A percentile compares a stretch with the other conserved stretches of the same genome.
These are phyloP conservation scores for Sus cebifrons DNA, from an alignment of 2,797 vertebrate species.

Conservation along the genomic window DNA sequence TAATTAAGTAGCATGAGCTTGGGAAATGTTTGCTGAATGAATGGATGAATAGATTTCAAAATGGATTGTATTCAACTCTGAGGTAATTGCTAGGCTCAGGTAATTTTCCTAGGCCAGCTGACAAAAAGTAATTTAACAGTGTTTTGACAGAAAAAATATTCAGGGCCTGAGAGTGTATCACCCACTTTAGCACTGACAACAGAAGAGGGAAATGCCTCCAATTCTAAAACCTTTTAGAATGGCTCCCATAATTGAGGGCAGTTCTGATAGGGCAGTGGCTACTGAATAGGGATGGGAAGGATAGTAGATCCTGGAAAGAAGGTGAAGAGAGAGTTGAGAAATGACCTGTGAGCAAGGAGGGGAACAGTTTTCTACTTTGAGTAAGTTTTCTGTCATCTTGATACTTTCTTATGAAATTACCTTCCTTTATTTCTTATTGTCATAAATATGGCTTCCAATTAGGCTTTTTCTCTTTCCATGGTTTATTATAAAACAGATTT, in stretches of 20 bases:
- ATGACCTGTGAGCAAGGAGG: not conserved
- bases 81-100: not conserved
- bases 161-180: not conserved
- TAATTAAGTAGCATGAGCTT: not conserved
- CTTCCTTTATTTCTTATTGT: not conserved
- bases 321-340: not conserved
- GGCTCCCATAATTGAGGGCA: not conserved
- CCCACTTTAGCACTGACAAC: not conserved
- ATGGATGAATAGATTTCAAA: not conserved
- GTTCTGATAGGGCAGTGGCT: too few relatives aligned
- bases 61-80: not conserved
- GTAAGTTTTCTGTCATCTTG: not conserved
- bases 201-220: not conserved
- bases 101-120: not conserved
- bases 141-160: not conserved
- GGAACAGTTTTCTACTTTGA: not conserved
- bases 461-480: not conserved
- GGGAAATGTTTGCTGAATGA: not conserved
- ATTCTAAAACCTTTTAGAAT: not conserved
- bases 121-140: not conserved
- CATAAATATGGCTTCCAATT: slow-evolving; percentile 15
- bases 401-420: not conserved
- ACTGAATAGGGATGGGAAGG: too few relatives aligned
- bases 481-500: not conserved
- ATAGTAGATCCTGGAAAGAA: not conserved